Base-by-base conservation (phyloP, 2,888 invertebrate genomes). In the Diogma glabrata region DNA sequence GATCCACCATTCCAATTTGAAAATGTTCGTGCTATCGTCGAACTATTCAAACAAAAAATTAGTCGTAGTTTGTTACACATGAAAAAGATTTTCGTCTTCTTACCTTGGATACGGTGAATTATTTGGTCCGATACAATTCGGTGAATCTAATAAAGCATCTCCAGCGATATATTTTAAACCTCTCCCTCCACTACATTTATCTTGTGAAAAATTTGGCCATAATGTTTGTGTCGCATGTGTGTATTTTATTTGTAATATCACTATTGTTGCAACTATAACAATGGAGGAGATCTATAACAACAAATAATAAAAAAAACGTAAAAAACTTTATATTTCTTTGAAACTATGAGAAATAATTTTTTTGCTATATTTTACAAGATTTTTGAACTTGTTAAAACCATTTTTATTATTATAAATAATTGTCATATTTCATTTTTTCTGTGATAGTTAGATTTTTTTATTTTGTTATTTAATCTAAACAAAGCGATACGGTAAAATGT, bases 141-240 rank as follows among this genome's bases (percentile, higher is more conserved):
- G 69, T 7, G 83, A 77, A 66, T 87, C 87, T 57, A 79, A 78
- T 47, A 92, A 72, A 7, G 91, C 91, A 67, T 92, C 89, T 16
- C 92, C 92, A 79, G 88, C 89, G 17, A 89, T 74, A 67, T 90
- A 91, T 70, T 89, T 89, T 52, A 90, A 71, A 59, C 79, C 78
- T 52, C 76, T 72, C 17, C 81, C 81, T 52, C 76, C 70, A 53
- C 75, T 76, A 64, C 78, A 75, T 63, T 79, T 79, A 63, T 74
- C 58, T 46, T 46, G 30, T 36, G 51, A 40, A 53, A 61, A 64
- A 55, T 60, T 64, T 53, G 67, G 62, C 69, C 69, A 69, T 50
- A 69, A 51, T 26, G 69, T 63, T 49, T 48, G 30, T 22, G 33
- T 9, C 16, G 43, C 43, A 14, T 9, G 43, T 22, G 23, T 23